Conservation (phyloP, 2,113 vertebrate genomes). For the Gavia stellata region DNA sequence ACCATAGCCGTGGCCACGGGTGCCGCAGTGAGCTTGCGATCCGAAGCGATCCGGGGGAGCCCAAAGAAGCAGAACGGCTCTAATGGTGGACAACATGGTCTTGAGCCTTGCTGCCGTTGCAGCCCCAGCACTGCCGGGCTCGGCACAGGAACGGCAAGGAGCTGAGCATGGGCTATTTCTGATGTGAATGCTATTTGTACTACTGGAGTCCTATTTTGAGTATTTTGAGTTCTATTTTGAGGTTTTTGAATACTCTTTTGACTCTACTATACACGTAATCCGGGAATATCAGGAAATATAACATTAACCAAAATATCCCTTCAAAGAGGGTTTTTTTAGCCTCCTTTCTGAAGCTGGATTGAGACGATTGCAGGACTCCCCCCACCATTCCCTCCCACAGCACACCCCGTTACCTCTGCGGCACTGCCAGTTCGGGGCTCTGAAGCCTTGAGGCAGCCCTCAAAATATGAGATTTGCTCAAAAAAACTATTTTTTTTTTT, state of each 20-base stretch:
- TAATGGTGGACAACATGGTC: rapidly evolving
- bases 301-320: neutral
- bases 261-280: neutral
- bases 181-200: neutral
- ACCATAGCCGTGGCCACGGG: rapidly evolving
- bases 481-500: neutral
- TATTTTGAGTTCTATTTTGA: conserved; percentile 12
- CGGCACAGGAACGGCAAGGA: rapidly evolving
- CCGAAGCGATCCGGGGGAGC: rapidly evolving
- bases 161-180: neutral
- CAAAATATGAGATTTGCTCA: neutral
- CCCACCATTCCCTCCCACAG: neutral
- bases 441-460: neutral
- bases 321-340: neutral
- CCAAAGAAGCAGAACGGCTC: neutral
- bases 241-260: neutral
- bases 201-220: neutral
- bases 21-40: rapidly evolving
- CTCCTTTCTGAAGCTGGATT: neutral
- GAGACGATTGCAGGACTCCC: rapidly evolving
- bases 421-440: neutral
- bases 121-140: rapidly evolving
- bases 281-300: neutral
- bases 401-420: neutral
- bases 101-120: neutral